Evolutionary conservation across 2,113 vertebrate genomes (phyloP), one percentile per base, ranked within the genome.

Genomic region (Lates calcarifer): DNA sequence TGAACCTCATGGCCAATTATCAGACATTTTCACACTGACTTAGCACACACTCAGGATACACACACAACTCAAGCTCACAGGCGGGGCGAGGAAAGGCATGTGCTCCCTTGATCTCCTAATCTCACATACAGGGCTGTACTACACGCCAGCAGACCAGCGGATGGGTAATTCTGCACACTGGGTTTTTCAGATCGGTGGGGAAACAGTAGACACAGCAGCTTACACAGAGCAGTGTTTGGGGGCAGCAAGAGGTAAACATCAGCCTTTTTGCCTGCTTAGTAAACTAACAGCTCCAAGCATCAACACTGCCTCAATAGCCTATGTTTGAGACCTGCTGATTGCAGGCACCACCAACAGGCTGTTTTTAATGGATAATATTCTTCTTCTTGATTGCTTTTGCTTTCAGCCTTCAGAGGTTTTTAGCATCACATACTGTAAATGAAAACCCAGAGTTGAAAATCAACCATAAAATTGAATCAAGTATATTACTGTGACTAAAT

Each of bases 261-360:
- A 86, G 74, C 77, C 81, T 67, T 67, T 85, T 80, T 18, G 45
- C 56, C 71, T 81, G 78, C 74, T 83, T 84, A 56, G 63, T 85
- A 85, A 91, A 91, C 79, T 43, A 88, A 91, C 79, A 85, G 87
- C 84, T 90, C 64, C 70, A 31, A 93, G 89, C 83, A 79, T 93
- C 86, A 90, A 91, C 89, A 90, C 47, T 80, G 73, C 73, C 61
- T 86, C 79, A 79, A 39, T 56, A 67, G 67, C 26, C 74, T 55
- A 33, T 88, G 85, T 84, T 82, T 82, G 75, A 84, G 69, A 80
- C 78, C 73, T 87, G 79, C 88, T 90, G 83, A 89, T 84, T 87
- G 68, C 84, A 82, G 72, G 51, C 60, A 51, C n/a, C 43, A 75
- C 84, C 81, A 37, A 37, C 64, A 4, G 80, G 85, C 76, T 64